phyloP scores from a whole-genome alignment of 2,888 invertebrate genomes.

The Clusia tigrina region DNA sequence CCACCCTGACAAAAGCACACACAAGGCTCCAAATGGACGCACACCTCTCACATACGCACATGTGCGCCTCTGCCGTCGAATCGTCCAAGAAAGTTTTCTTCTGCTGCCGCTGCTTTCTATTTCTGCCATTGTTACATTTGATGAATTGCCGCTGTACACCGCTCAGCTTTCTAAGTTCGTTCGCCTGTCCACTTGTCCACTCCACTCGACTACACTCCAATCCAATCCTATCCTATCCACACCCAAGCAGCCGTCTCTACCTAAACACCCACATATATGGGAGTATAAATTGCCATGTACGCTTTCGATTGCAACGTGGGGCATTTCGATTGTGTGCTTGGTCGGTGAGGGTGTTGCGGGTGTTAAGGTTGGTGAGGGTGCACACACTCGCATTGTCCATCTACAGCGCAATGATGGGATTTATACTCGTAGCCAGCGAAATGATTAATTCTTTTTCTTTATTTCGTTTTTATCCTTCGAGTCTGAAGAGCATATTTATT shows the following conservation, averaged over 20 bases:
- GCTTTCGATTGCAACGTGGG: constrained; percentile 9
- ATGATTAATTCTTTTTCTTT: constrained; percentile 29
- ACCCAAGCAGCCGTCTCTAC: background rate
- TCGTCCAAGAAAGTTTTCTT: constrained; percentile 52
- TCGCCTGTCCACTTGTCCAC: constrained; percentile 16
- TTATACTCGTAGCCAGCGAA: constrained; percentile 24
- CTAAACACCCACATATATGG: background rate
- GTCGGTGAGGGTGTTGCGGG: no score
- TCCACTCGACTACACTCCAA: background rate
- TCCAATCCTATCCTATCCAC: background rate
- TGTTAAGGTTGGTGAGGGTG: constrained; percentile 6
- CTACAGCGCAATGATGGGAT: constrained; percentile 20
- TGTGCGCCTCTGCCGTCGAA: background rate
- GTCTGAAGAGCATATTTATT: background rate
- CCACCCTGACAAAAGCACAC: no score
- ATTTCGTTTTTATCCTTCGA: background rate
- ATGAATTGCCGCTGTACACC: constrained; percentile 53
- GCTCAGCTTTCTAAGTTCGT: constrained; percentile 17
- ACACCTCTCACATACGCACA: background rate
- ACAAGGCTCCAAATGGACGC: background rate
- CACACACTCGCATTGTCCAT: background rate
- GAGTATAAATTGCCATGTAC: constrained; percentile 7
- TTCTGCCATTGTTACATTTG: constrained; percentile 57
- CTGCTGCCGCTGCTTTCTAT: no score
- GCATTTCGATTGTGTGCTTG: constrained; percentile 17